Evolutionary conservation across 2,797 vertebrate genomes (phyloP), one percentile per base, ranked within the genome.

Genomic region (Anisognathus igniventris): DNA sequence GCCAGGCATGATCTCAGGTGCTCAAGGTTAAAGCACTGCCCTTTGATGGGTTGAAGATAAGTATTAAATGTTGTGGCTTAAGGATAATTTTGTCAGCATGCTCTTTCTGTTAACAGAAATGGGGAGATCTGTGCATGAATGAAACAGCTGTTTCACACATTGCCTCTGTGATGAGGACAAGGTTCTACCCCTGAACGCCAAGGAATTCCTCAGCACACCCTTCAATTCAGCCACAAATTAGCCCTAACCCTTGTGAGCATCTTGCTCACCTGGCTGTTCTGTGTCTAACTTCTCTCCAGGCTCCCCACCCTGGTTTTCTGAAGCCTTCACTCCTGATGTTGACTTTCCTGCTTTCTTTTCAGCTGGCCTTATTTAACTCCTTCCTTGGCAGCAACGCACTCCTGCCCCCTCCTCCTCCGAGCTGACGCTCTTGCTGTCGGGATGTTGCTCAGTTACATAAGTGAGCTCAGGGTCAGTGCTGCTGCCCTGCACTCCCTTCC

Each of bases 381-480:
- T 86, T 84, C 44, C 79, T 86, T 95, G 48, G 37, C 54, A 90
- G 35, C 23, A 57, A 47, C 47, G 21, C 11, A 58, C 10, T 78
- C 65, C 58, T 90, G 37, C 28, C 9, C 15, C 12, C 17, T 62
- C 30, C 27, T 71, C 20, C 35, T 77, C 51, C 0, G 1, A 84
- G 47, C 21, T 2, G 2, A 31, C 0, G 0, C 27, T 68, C 37
- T 51, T 31, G 20, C 39, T 70, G 23, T 56, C 0, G 1, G 30
- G 24, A 33, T 9, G 53, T 39, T 65, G 54, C 37, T 86, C 50
- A 21, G 15, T 37, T 56, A 47, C 6, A 2, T 14, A 25, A 71
- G 33, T 0, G 6, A 86, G 64, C 14, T 72, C 31, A 42, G 2
- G 9, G 16, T 31, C 68, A 67, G 24, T 0, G 0, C 45, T 53